Conservation (phyloP, 1,140 invertebrate species). For the Drosophila watanabei region DNA sequence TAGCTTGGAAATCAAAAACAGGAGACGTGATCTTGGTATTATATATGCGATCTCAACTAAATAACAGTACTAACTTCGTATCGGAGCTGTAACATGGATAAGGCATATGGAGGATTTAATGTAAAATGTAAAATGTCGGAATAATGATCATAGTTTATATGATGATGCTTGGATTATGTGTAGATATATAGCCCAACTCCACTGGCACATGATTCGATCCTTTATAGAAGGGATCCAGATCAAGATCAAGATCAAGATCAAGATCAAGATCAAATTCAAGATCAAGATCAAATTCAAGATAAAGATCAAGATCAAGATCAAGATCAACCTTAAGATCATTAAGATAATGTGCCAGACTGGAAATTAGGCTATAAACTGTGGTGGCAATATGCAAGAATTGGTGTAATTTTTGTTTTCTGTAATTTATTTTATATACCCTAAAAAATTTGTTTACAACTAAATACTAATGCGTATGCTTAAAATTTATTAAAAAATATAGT, state of each 20-base stretch:
- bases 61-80: conserved; percentile 74
- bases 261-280: too few relatives aligned
- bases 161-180: conserved; percentile 32
- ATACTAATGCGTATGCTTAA: conserved; percentile 71
- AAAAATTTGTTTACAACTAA: conserved; percentile 80
- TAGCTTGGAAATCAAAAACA: conserved; percentile 32
- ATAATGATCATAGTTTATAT: conserved; percentile 17
- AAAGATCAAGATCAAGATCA: too few relatives aligned
- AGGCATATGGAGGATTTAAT: conserved; percentile 61
- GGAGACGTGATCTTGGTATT: conserved; percentile 33
- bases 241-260: too few relatives aligned
- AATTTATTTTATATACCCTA: conserved; percentile 69
- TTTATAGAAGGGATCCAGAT: too few relatives aligned
- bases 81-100: conserved; percentile 55
- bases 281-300: too few relatives aligned
- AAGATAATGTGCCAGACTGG: neutral
- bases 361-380: conserved; percentile 1
- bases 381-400: conserved; percentile 56
- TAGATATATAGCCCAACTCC: neutral
- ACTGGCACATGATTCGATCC: neutral
- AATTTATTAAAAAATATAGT: conserved; percentile 76
- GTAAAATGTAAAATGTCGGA: conserved; percentile 37
- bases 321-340: too few relatives aligned
- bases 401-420: conserved; percentile 65
- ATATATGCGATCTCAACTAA: conserved; percentile 64